Conservation (phyloP, 2,797 vertebrate species). For the Pipistrellus kuhlii region DNA sequence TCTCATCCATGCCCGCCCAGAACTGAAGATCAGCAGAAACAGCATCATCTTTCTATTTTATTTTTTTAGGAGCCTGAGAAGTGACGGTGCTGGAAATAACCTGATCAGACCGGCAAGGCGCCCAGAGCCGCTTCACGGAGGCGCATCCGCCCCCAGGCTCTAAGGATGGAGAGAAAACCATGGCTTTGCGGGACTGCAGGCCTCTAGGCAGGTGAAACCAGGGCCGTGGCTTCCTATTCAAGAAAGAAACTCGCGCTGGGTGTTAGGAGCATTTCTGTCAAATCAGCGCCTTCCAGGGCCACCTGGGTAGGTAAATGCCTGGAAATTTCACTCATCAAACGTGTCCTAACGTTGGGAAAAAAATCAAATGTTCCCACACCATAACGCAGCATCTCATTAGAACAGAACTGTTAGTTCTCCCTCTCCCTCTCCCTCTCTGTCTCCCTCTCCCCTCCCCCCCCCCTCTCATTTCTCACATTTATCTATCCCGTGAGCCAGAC, state of each 20-base stretch:
- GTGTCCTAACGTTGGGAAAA: constrained; percentile 19
- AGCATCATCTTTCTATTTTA: background rate
- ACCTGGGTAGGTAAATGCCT: background rate
- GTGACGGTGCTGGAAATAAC: background rate
- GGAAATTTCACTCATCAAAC: constrained; percentile 13
- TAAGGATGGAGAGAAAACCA: background rate
- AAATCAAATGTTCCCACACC: background rate
- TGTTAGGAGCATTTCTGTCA: constrained; percentile 15
- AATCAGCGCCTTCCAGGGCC: constrained; percentile 1
- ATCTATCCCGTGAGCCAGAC: background rate
- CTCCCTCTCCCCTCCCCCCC: no score
- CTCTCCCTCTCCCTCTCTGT: no score
- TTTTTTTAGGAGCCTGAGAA: background rate
- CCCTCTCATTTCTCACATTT: background rate
- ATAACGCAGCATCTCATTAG: background rate
- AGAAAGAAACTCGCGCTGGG: background rate
- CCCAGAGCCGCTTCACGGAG: no score
- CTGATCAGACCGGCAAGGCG: constrained; percentile 5
- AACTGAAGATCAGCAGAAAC: background rate
- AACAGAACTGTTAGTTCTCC: background rate
- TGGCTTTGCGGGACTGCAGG: background rate
- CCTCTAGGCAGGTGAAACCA: background rate
- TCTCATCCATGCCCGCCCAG: background rate
- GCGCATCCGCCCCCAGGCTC: background rate
- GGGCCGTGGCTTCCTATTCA: background rate